phyloP scores from a whole-genome alignment of 2,888 invertebrate genomes.

The Dynastes grantii region DNA sequence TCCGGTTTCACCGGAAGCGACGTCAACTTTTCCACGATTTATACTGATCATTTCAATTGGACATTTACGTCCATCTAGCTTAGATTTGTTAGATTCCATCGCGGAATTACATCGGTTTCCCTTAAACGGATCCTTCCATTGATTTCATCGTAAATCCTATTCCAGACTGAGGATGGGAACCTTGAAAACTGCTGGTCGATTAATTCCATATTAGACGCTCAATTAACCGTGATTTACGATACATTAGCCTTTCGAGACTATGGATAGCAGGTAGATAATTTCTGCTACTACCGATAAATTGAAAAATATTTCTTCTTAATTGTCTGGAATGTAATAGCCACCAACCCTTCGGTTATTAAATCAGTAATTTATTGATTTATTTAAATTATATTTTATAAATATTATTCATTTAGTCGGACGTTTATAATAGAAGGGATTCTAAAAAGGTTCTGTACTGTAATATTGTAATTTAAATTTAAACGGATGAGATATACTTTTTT shows the following conservation, averaged over 20 bases:
- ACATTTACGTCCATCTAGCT: neutral
- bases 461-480: no score
- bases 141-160: neutral
- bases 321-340: no score
- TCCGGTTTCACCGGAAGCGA: no score
- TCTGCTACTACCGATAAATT: no score
- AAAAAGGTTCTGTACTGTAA: no score
- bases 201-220: conserved; percentile 28
- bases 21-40: neutral
- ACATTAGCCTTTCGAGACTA: conserved; percentile 13
- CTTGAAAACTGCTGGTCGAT: neutral
- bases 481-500: no score
- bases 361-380: no score
- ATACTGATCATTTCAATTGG: neutral
- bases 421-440: no score
- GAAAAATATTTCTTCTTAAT: no score
- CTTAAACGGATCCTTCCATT: neutral
- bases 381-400: no score
- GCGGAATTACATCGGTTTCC: neutral
- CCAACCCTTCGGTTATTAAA: no score
- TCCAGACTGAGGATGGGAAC: neutral
- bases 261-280: neutral
- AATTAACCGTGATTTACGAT: conserved; percentile 32
- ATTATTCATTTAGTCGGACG: no score
- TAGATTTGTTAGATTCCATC: neutral